Base-by-base conservation (phyloP, 2,888 invertebrate species). In the Zaprionus lineosus region DNA sequence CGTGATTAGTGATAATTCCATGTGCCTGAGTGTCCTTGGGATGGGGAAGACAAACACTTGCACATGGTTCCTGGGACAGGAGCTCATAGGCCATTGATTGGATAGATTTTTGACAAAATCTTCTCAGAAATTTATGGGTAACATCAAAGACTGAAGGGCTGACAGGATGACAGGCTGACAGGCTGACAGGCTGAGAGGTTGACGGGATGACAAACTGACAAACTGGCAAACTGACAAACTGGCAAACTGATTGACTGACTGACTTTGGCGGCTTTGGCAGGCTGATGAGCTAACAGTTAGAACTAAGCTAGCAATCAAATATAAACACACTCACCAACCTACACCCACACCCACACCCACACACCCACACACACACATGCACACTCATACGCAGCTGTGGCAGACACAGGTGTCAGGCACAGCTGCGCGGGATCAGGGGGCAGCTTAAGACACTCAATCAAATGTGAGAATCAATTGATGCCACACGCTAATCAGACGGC, bases 391-490 rank as follows among this genome's bases (percentile, higher is more conserved):
- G 6, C 6, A 3, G 12, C 9, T 15, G n/a, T 16, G 24, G 8
- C 3, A 21, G 21, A 34, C 16, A 19, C 36, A 15, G 34, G 24
- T 26, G 36, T 26, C 43, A 19, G 19, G 11, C 36, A 37, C 31
- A 34, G 7, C 21, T 46, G 46, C 26, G 52, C 7, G 51, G 34
- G 37, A 47, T 48, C 44, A 57, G 33, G 46, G n/a, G 29, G 29
- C 33, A 53, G 67, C 71, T 70, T 71, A 71, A 71, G 69, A 71
- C 67, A 70, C 59, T 72, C 72, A 68, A 64, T 72, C 72, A 64
- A 72, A 68, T 53, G 63, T 39, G 36, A 59, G 64, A 71, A 71
- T 72, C 71, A 71, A 72, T 71, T 68, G 68, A 50, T 67, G 63
- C 53, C 68, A 56, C 57, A 71, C 63, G 67, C 55, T 72, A 71